Evolutionary conservation across 1,140 invertebrate species (phyloP), one percentile per base, ranked within the genome.

Genomic region (Aphaenogaster rudis): DNA sequence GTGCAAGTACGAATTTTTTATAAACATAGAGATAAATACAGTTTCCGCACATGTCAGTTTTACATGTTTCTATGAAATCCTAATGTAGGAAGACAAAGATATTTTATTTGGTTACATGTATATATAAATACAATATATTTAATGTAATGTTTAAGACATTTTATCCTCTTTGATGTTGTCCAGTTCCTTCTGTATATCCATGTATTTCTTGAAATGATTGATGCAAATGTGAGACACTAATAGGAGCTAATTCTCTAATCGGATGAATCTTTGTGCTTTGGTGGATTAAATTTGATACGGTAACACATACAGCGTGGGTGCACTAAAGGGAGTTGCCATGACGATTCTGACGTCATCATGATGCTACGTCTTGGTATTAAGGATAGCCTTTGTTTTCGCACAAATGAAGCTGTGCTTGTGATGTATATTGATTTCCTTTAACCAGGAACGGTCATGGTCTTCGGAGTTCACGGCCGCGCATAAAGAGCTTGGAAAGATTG

Each of bases 291-390:
- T 48, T 45, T 59, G 28, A 57, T 67, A 15, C 28, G 13, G 48
- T 59, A 50, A 66, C 2, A 50, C 7, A 13, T n/a, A 45, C 39
- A 28, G 17, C 17, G 42, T 82, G 33, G 80, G 54, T 67, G 17
- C 21, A 59, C n/a, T 36, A 85, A 69, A 76, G 86, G 86, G 86
- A 86, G 88, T 91, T 88, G 74, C 90, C 63, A 91, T 91, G 86
- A 90, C 90, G 61, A 91, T 91, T 74, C 54, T 91, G 90, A 91
- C 90, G 88, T 91, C 86, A 91, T 33, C 8, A n/a, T 11, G 57
- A 45, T 78, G 66, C 28, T 42, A 36, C 39, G 13, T 78, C 48
- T 80, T 81, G 9, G 39, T 80, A 64, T 67, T 67, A 54, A 64
- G 50, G 42, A 57, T 81, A 67, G 21, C 28, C 15, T 69, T 78